Evolutionary conservation across 1,140 invertebrate genomes (phyloP), one percentile per base, ranked within the genome.

Genomic region (Potamilus streckersoni): DNA sequence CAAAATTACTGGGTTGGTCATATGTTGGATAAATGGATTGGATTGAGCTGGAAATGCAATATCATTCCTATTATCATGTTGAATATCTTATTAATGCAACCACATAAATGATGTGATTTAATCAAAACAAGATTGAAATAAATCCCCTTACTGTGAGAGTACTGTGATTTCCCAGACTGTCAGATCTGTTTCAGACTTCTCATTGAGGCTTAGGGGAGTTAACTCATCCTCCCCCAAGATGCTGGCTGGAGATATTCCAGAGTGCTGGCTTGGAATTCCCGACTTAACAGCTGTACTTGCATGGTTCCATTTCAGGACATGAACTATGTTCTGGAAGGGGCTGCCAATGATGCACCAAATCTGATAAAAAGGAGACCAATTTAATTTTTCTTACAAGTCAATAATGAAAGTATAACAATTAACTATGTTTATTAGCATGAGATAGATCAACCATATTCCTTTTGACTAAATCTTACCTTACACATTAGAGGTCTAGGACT

Each of bases 321-420:
- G 80, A 31, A 87, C 73, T 73, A 78, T 70, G 67, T 83, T 82
- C 65, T 88, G 80, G 79, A 89, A 87, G 27, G 83, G 76, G 55
- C 85, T 85, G 16, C 86, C 86, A n/a, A 86, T 70, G 19, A 88
- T 80, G 71, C 83, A 84, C 74, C 83, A 82, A 19, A 82, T 80
- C 83, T 86, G 58, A 27, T 74, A 78, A 19, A 49, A 8, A 63
- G 49, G n/a, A 67, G 60, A 78, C 19, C 15, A 23, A 20, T 23
- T 62, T 62, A 23, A 5, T 62, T n/a, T n/a, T 62, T 13, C 60
- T n/a, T 19, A 23, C 23, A 62, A n/a, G 23, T 23, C 6, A 62
- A 62, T 8, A 62, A 62, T 62, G 60, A 62, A 27, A 49, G 20
- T 23, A 20, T 64, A 31, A 15, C 20, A 14, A 19, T 16, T 23